Conservation (phyloP, 2,797 vertebrate genomes). For the Sebastes aleutianus region DNA sequence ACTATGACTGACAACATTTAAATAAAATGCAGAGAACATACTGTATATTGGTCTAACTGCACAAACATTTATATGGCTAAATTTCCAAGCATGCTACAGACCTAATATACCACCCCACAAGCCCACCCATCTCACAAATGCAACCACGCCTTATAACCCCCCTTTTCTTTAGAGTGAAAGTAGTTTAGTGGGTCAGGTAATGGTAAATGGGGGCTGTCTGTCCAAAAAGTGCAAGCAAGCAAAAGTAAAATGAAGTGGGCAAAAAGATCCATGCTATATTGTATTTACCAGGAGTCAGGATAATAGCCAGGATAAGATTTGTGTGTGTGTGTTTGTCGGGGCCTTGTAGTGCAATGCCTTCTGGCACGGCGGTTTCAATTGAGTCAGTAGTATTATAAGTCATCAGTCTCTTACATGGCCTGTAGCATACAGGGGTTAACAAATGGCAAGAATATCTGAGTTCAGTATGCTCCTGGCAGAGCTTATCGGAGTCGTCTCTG, state of each 20-base stretch:
- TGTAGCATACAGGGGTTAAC: constrained; percentile 12
- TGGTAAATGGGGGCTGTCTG: not conserved
- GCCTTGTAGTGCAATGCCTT: constrained; percentile 7
- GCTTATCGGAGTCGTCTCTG: not conserved
- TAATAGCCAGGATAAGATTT: not conserved
- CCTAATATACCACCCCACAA: not conserved
- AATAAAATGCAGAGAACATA: not conserved
- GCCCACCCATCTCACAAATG: not conserved
- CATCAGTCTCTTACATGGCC: constrained; percentile 11
- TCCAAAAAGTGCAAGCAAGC: not conserved
- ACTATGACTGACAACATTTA: not conserved
- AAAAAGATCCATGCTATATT: constrained; percentile 3
- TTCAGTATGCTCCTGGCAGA: constrained; percentile 13
- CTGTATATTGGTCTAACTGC: not conserved
- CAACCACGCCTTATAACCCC: not conserved
- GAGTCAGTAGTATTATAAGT: constrained; percentile 2
- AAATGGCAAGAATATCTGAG: constrained; percentile 12
- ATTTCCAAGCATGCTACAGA: not conserved
- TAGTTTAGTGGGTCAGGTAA: constrained; percentile 31
- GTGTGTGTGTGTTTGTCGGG: not conserved
- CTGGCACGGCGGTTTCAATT: not conserved
- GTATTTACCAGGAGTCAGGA: not conserved
- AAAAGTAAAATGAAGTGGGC: not conserved
- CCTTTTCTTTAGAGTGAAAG: constrained; percentile 2
- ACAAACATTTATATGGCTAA: not conserved